Evolutionary conservation across 2,797 vertebrate species (phyloP).

Genomic region (Cyclura pinguis): DNA sequence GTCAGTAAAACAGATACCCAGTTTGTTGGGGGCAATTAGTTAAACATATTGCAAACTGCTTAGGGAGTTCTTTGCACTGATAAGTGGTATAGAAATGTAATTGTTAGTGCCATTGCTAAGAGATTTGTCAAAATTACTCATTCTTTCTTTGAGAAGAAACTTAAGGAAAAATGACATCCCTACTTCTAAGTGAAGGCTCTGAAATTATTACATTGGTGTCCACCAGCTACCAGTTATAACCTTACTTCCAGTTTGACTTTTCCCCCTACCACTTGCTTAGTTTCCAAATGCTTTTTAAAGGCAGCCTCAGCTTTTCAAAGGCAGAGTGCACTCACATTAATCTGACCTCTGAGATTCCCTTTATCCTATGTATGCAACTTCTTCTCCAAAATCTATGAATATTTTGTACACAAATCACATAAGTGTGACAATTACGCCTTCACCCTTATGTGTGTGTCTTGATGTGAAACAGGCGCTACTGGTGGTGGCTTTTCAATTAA

Average conservation of each 20-base stretch:
- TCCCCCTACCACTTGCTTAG: background rate
- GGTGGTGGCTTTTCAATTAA: background rate
- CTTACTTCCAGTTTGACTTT: background rate
- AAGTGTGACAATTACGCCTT: background rate
- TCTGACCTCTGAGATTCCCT: background rate
- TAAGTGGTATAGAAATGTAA: too few species aligned
- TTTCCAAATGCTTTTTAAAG: slow-evolving; percentile 1
- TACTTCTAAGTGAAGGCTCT: background rate
- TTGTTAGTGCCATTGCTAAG: too few species aligned
- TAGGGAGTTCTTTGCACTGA: too few species aligned
- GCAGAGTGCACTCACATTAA: background rate
- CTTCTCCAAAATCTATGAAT: background rate
- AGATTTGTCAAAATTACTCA: background rate
- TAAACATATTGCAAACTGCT: too few species aligned
- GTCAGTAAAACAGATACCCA: too few species aligned
- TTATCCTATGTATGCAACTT: too few species aligned
- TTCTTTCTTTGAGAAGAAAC: background rate
- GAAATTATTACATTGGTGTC: background rate
- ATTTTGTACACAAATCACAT: background rate
- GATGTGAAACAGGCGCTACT: background rate
- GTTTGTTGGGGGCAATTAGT: too few species aligned
- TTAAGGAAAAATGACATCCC: too few species aligned
- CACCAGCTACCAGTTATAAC: background rate
- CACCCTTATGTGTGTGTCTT: background rate
- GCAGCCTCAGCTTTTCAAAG: background rate